Conservation (phyloP, 2,888 invertebrate genomes). For the Boloria selene region DNA sequence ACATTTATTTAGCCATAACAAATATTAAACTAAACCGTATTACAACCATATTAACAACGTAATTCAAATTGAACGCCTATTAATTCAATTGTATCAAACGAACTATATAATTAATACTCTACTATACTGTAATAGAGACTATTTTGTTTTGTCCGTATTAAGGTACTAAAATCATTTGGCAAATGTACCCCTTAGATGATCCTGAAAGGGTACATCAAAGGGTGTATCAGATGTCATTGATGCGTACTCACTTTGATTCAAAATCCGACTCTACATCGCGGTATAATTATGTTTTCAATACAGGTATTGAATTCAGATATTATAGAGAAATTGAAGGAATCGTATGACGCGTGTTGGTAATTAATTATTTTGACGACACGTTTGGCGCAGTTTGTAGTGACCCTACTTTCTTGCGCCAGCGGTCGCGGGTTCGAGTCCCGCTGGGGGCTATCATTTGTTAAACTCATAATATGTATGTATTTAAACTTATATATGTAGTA, state of each 20-base stretch:
- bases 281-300: conserved; percentile 33
- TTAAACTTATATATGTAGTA: too few species aligned
- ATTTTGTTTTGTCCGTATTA: background rate
- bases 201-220: conserved; percentile 41
- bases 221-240: conserved; percentile 38
- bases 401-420: too few species aligned
- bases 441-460: too few species aligned
- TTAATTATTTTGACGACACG: too few species aligned
- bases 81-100: conserved; percentile 8
- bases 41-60: background rate
- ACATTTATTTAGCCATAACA: background rate
- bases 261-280: conserved; percentile 28
- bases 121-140: background rate
- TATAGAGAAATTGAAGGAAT: too few species aligned
- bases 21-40: conserved; percentile 4
- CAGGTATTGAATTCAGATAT: background rate
- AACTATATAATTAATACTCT: conserved; percentile 2
- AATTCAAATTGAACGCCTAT: conserved; percentile 15
- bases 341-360: too few species aligned
- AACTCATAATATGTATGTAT: too few species aligned
- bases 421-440: too few species aligned
- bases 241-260: conserved; percentile 37
- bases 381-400: too few species aligned
- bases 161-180: conserved; percentile 7
- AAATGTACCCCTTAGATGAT: conserved; percentile 21